Base-by-base conservation (phyloP, 2,888 invertebrate genomes). In the Drosophila prostipennis region DNA sequence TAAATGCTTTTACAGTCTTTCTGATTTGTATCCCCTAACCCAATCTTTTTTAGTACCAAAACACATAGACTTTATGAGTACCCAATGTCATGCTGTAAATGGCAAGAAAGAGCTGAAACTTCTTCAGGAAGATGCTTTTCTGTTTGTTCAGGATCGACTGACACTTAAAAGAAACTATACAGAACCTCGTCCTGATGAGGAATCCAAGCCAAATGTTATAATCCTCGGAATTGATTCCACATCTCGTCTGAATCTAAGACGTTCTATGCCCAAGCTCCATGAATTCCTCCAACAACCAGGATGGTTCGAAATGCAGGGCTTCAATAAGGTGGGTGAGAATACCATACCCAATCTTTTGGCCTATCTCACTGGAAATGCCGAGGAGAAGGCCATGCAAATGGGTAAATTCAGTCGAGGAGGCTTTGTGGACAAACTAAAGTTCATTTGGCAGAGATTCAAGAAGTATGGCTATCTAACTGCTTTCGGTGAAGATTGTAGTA, bases 271-370 rank as follows among this genome's bases (percentile, higher is more conserved):
- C 1, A 23, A 23, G n/a, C 13, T 23, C 7, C n/a, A 7, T 0
- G 23, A 43, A 7, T 43, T 43, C 4, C 3, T 43, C 6, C 6
- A 13, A 3, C 3, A 4, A 23, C 13, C 19, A 8, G 43, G 43
- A 43, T 43, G 43, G 43, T 43, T 43, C n/a, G 43, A 43, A 3
- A 43, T 43, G 43, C 19, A 42, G 19, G 42, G 19, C 0, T 42
- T 16, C 13, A 42, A 42, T 6, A 11, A 42, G 42, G 42, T 42
- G 11, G 42, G 42, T 23, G 19, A 42, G 16, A 42, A 42, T 23
- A 23, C 42, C 11, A 16, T 42, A 11, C 19, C 19, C 13, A 42
- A 42, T 42, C 13, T 42, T 13, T 6, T 42, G 42, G 42, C 42
- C 19, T 1, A 19, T 4, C 42, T 42, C 42, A 42, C 42, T 11